A percentile compares a stretch with the other conserved stretches of the same genome.
Evolutionary conservation across 92 coral and sea anemone species (phyloP).

Genomic region (Anthopleura xanthogrammica): DNA sequence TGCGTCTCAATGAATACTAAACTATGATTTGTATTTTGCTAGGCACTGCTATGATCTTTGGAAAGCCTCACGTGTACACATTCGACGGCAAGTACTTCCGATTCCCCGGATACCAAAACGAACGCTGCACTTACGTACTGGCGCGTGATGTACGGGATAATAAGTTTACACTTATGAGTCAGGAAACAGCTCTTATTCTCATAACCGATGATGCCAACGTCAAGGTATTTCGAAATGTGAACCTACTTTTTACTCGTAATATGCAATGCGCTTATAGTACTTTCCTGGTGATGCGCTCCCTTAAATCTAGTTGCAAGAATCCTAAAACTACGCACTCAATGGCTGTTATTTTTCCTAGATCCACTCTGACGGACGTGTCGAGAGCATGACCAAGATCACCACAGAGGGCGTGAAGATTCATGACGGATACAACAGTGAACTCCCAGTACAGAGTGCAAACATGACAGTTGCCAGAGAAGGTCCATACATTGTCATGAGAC

Average conservation of each 20-base stretch:
- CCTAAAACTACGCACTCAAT: not conserved
- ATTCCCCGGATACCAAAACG: constrained; percentile 89
- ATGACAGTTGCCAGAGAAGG: constrained; percentile 83
- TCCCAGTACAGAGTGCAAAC: constrained; percentile 82
- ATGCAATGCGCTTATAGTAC: too few species aligned
- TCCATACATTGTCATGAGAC: constrained; percentile 65
- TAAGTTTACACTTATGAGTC: constrained; percentile 90
- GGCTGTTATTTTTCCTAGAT: constrained; percentile 19
- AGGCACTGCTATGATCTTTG: constrained; percentile 99
- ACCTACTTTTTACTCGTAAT: too few species aligned
- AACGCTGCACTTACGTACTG: constrained; percentile 85
- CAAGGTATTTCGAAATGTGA: constrained; percentile 37
- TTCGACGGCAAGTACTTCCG: constrained; percentile 84
- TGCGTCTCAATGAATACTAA: not conserved
- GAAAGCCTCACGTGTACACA: constrained; percentile 91
- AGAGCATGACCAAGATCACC: constrained; percentile 74
- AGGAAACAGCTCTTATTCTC: constrained; percentile 84
- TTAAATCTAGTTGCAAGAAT: not conserved
- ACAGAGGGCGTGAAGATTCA: constrained; percentile 62
- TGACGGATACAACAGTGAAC: constrained; percentile 66
- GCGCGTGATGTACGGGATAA: constrained; percentile 93
- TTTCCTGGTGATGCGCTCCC: too few species aligned
- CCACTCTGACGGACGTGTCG: constrained; percentile 79
- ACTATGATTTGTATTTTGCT: not conserved
- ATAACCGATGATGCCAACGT: constrained; percentile 79